These are phyloP conservation scores for Setophaga kirtlandii DNA, from an alignment of 2,113 vertebrate genomes.

Conservation along the genomic window DNA sequence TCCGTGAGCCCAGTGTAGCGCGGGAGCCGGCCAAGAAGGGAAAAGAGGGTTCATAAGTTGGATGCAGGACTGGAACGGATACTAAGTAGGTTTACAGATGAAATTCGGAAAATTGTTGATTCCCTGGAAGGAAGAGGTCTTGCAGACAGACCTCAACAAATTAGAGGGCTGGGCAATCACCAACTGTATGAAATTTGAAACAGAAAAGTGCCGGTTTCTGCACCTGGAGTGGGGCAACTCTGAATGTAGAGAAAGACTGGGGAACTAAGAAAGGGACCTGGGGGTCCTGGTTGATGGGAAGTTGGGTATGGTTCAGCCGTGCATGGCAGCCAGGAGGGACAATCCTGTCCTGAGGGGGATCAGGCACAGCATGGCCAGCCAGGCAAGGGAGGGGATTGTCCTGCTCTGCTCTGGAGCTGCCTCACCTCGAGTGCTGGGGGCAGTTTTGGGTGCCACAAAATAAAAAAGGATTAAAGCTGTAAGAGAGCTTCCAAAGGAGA, in stretches of 20 bases:
- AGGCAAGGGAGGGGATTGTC: fast-evolving
- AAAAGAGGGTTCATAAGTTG: not conserved
- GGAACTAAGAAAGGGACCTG: no score
- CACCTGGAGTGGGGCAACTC: not conserved
- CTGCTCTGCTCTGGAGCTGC: fast-evolving
- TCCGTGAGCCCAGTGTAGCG: fast-evolving
- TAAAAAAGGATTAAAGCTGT: not conserved
- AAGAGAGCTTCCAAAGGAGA: not conserved
- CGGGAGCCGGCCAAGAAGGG: fast-evolving
- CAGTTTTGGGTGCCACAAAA: not conserved
- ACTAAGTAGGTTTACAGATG: not conserved
- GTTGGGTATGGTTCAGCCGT: fast-evolving
- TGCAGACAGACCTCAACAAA: not conserved
- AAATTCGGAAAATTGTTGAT: not conserved
- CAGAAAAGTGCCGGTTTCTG: fast-evolving
- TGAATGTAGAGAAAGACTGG: not conserved
- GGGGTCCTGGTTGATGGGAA: not conserved
- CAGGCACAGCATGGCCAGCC: fast-evolving
- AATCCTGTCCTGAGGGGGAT: not conserved
- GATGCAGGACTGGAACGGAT: not conserved
- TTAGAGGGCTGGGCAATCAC: not conserved
- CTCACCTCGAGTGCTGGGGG: no score
- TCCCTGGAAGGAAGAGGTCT: not conserved
- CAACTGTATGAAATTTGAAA: no score
- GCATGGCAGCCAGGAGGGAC: not conserved